Evolutionary conservation across 2,797 vertebrate genomes (phyloP), one percentile per base, ranked within the genome.

Genomic region (Chelonia mydas): DNA sequence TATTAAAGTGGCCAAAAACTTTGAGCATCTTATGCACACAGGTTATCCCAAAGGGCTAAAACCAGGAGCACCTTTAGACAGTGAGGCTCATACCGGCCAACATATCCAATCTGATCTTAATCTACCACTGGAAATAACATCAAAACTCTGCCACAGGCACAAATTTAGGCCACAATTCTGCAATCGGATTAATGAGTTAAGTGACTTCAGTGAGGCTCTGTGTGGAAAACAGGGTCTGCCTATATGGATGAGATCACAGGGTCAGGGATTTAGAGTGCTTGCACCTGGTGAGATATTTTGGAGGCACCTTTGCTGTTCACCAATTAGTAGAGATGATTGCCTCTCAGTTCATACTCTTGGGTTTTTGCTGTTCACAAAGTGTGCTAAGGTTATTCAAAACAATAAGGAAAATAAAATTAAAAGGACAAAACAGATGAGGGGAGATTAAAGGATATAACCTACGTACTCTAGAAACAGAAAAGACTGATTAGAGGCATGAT

Each of bases 321-420:
- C 3, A 2, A 21, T 79, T 90, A 19, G 21, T 7, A 83, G 12
- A 80, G 93, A 82, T 37, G 1, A 7, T 50, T 85, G 31, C 55
- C 89, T 84, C 25, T 37, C 17, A 65, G 7, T 68, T 68, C 61
- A 68, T 61, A 83, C 81, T 87, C 16, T 72, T 79, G 37, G 28
- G 45, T 31, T 16, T 53, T 80, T 84, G 21, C 3, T 85, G 31
- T 86, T 84, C 88, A 80, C 47, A 85, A 3, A 6, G 27, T 74
- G n/a, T 5, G 53, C 1, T 2, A 3, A 3, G 77, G 72, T 37
- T 90, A 87, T 47, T 57, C 6, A 5, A 61, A 95, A 81, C 41
- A 65, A 88, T 49, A 53, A n/a, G 33, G 9, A 87, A 78, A 95
- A 68, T 50, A 79, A 92, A 96, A 83, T 87, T 88, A 28, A 78